Evolutionary conservation across 2,113 vertebrate species (phyloP), one percentile per base, ranked within the genome.

Genomic region (Archilochus colubris): DNA sequence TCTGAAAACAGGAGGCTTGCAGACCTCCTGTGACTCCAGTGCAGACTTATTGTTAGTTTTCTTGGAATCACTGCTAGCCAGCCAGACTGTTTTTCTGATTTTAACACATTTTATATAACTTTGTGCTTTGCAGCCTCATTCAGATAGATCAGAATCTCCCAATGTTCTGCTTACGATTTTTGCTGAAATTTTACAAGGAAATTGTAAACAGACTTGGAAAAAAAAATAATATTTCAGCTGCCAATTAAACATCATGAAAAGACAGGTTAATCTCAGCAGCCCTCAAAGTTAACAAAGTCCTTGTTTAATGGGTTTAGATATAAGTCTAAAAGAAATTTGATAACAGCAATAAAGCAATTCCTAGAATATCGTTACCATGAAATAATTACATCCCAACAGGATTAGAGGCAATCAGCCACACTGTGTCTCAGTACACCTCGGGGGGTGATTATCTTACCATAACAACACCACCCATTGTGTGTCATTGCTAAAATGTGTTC

Each of bases 321-420:
- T 57, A 97, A 91, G 94, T 92, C 91, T 85, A 92, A 96, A 94
- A 97, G 93, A 91, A 97, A 97, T 96, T 87, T 95, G 93, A 97
- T 94, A 97, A 93, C 79, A 94, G 85, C 91, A 95, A 88, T 92
- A 96, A 92, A 44, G 68, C 88, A 89, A 68, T 90, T 96, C 88
- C 75, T 91, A 95, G 82, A 85, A 82, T 93, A 94, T 84, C 6
- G 61, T 93, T 97, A 87, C 89, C 73, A 89, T 81, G 89, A 96
- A 98, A 97, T 97, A 97, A 97, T 98, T 97, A 94, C 92, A 89
- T 92, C 97, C 95, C 96, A 92, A 63, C 89, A 94, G 96, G 94
- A 96, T 86, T 92, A 83, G 95, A 96, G 92, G 81, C 86, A 97
- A 97, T 97, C 96, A 97, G 91, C 72, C 70, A 63, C 58, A 66